Evolutionary conservation across 1,140 invertebrate species (phyloP), one percentile per base, ranked within the genome.

Genomic region (Ceratitis capitata): DNA sequence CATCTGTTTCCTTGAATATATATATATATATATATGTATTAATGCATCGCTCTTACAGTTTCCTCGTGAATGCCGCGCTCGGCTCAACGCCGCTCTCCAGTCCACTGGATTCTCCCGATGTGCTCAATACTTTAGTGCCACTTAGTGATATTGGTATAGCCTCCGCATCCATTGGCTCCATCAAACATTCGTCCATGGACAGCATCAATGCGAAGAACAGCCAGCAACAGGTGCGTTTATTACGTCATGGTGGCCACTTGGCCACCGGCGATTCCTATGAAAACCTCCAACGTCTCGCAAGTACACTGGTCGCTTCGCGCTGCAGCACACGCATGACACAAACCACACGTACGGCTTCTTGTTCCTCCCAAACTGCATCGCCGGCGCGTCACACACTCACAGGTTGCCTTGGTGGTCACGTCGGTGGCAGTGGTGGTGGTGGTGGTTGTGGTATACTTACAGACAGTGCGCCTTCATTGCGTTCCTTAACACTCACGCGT

Each of bases 351-450:
- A 93, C 93, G 7, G 93, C 95, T 88, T 92, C 95, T 87, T 93
- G 95, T 56, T 95, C 95, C 74, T 96, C 95, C 83, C 95, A 96
- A 9, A 93, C 96, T 87, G 96, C 94, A 87, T 95, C 94, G 26
- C 94, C 94, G 23, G 94, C 94, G 86, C 93, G 93, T 83, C 93
- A 93, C 86, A 78, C 42, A n/a, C 61, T 49, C 14, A 69, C 49
- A 39, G 69, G 69, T 45, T 78, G 69, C 23, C 23, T 69, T 26
- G 61, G 58, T 3, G 93, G 94, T 84, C 94, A 94, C 94, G 88
- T 94, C 94, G 78, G 93, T 94, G 78, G 93, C 94, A 87, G 94
- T 92, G 51, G 74, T 12, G 78, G 94, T 94, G 88, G 94, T 93
- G 82, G 93, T 94, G 87, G 94, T 92, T 32, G 35, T 5, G 83